Percentiles rank a stretch among this genome's conserved stretches.
Evolutionary conservation across 2,888 invertebrate species (phyloP).

Genomic region (Heliconius hortense): DNA sequence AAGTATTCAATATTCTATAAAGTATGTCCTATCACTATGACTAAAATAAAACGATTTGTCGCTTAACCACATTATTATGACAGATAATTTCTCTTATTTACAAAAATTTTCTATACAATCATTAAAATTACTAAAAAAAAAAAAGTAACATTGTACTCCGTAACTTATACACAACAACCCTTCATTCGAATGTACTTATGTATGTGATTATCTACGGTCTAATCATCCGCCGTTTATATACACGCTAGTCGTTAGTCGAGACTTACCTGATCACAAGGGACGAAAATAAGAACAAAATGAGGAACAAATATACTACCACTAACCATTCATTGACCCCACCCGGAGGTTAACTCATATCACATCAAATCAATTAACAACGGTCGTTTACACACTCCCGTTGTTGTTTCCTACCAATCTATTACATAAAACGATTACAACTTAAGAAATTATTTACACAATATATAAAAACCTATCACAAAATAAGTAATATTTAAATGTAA

Average conservation of each 20-base stretch:
- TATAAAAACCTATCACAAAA: constrained; percentile 75
- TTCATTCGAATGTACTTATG: constrained; percentile 70
- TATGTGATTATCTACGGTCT: constrained; percentile 59
- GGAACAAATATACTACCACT: constrained; percentile 77
- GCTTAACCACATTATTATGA: constrained; percentile 80
- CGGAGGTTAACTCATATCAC: constrained; percentile 67
- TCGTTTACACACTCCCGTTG: constrained; percentile 65
- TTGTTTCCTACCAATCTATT: constrained; percentile 51
- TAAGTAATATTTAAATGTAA: constrained; percentile 60
- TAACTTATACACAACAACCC: constrained; percentile 66
- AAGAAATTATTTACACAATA: constrained; percentile 73
- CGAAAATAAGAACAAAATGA: constrained; percentile 68
- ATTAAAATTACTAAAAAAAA: constrained; percentile 66
- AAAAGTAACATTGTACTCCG: constrained; percentile 79
- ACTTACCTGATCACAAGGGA: constrained; percentile 76
- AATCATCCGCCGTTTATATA: constrained; percentile 64
- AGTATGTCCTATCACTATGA: constrained; percentile 77
- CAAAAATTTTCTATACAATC: constrained; percentile 76
- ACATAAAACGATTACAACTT: constrained; percentile 58
- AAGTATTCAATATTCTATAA: constrained; percentile 66
- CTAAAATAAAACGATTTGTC: constrained; percentile 80
- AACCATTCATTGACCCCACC: constrained; percentile 62
- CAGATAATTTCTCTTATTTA: constrained; percentile 81
- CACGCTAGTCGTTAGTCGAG: constrained; percentile 73
- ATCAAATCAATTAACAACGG: constrained; percentile 58